Evolutionary conservation across 1,140 invertebrate species (phyloP), one percentile per base, ranked within the genome.

Genomic region (Hylaeus volcanicus): DNA sequence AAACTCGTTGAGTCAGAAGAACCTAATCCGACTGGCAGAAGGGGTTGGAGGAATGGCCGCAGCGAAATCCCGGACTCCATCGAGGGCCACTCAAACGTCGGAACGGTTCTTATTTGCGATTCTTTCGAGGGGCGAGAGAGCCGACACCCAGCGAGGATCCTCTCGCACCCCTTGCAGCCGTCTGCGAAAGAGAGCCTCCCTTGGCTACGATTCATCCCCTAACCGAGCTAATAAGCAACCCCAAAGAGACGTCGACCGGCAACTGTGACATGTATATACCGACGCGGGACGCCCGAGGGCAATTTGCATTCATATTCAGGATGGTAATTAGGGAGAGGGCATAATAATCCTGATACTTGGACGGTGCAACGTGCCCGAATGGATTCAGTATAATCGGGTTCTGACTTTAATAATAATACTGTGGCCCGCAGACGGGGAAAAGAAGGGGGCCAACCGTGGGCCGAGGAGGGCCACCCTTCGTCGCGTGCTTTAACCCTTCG

Each of bases 281-380:
- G 63, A 78, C 63, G 53, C 71, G 72, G 66, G 69, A 63, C 68
- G 75, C 81, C 80, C 45, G 66, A 81, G 71, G 83, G 70, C 79
- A 86, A 88, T 90, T 90, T 89, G 86, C 89, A 91, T 92, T 92
- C 88, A 89, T 92, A 90, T 91, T 90, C 90, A 86, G 87, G 86
- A 92, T 92, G 90, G 90, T 92, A 92, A 92, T 92, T 92, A 91
- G 87, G 84, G 65, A 63, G 77, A 80, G 83, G 82, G 61, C 74
- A 86, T 86, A 90, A 90, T 90, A 90, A 91, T 90, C 89, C 85
- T 74, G 88, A 87, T 86, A 88, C 86, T 89, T 83, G 77, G 81
- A 81, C 84, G 51, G 65, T 70, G 71, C 58, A 56, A 64, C 74
- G 74, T 41, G 61, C 71, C 74, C 69, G 79, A 79, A 84, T 73